Evolutionary conservation across 2,113 vertebrate species (phyloP), one percentile per base, ranked within the genome.

Genomic region (Alaudala cheleensis): DNA sequence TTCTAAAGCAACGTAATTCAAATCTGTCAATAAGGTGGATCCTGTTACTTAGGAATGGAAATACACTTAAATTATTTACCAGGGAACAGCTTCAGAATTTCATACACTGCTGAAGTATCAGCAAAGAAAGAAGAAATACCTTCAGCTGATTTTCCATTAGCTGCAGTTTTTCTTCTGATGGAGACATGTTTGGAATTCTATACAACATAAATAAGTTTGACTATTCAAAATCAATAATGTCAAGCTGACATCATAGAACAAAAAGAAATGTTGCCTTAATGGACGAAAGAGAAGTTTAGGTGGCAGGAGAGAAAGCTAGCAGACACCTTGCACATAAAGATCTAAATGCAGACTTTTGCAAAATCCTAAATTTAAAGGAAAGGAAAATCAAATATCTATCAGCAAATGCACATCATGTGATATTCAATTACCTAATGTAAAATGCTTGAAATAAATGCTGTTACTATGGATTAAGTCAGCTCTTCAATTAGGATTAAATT

Each of bases 401-500:
- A 95, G 86, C 78, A 97, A 61, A 96, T 64, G 45, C 83, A 94
- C 81, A 92, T 96, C 92, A 89, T 91, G 81, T 96, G 90, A 96
- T 97, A 98, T 97, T 98, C 98, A 98, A 98, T 98, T 97, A 98
- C 91, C 90, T 97, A 96, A 98, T 94, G 82, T 84, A 97, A 97
- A 97, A 98, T 94, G 92, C 93, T 93, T 96, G 96, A 97, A 98
- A 98, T 97, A 98, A 98, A 98, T 51, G 45, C 95, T 97, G 95
- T 98, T 97, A 97, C 93, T 98, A 98, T 98, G 95, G 98, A 98
- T 98, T 98, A 97, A 98, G 96, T 97, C 97, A 98, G 96, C 97
- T 98, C 97, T 97, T 98, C 97, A 98, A 98, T 98, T 98, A 98
- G 96, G 91, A 97, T 97, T 96, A 98, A 98, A 98, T 97, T 97